phyloP scores from a whole-genome alignment of 2,113 vertebrate genomes.

The Dicrurus megarhynchus region DNA sequence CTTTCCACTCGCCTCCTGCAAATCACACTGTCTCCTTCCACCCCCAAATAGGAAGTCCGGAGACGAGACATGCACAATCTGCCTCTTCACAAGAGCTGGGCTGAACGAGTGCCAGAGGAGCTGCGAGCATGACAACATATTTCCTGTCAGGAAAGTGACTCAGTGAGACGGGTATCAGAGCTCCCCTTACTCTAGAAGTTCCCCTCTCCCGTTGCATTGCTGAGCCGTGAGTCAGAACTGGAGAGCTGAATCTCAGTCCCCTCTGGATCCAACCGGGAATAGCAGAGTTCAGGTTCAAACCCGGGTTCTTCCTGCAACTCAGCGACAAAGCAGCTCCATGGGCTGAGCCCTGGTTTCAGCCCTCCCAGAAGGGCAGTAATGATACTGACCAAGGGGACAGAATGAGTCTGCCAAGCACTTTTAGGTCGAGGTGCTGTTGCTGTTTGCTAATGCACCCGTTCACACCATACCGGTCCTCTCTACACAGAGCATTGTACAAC shows the following conservation, averaged over 20 bases:
- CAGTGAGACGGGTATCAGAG: conserved; percentile 63
- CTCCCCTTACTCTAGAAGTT: conserved; percentile 63
- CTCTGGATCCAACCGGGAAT: background rate
- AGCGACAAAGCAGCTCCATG: rapidly evolving
- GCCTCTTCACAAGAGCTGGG: conserved; percentile 72
- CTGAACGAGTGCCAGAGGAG: conserved; percentile 67
- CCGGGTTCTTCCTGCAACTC: background rate
- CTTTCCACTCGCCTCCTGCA: conserved; percentile 18
- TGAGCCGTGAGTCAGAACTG: conserved; percentile 69
- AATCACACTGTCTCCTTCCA: conserved; percentile 34
- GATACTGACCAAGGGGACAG: background rate
- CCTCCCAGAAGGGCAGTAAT: background rate
- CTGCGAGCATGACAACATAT: conserved; percentile 69
- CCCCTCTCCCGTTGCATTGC: conserved; percentile 9
- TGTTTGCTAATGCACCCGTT: rapidly evolving
- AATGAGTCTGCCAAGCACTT: background rate
- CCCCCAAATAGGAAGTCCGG: conserved; percentile 66
- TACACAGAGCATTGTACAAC: background rate
- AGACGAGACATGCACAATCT: conserved; percentile 70
- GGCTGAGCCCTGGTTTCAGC: background rate
- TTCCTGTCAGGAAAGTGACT: conserved; percentile 74
- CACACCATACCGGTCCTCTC: rapidly evolving
- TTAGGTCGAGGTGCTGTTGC: background rate
- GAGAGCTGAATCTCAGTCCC: conserved; percentile 2
- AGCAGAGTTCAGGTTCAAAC: background rate